Conservation (phyloP, 1,140 invertebrate genomes). For the Belonocnema kinseyi region DNA sequence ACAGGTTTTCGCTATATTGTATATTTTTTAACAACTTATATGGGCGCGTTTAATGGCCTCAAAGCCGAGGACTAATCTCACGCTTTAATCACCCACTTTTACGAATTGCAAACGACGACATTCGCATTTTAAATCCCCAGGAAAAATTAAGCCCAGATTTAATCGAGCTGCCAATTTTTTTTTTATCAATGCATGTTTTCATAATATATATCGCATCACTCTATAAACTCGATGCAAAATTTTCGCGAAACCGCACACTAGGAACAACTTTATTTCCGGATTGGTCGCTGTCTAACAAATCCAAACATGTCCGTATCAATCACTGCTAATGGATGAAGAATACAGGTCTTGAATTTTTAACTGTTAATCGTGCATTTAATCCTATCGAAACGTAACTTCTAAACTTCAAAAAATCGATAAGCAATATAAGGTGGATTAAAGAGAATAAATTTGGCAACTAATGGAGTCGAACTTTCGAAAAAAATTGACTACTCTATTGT, state of each 20-base stretch:
- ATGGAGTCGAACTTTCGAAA: no score
- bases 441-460: no score
- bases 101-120: not conserved
- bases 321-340: constrained; percentile 17
- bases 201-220: not conserved
- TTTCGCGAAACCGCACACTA: not conserved
- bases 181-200: constrained; percentile 1
- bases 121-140: not conserved
- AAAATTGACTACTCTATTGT: no score
- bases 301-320: constrained; percentile 4
- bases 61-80: not conserved
- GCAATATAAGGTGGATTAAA: no score
- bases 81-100: not conserved
- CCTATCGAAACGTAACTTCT: no score
- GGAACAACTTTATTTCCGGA: not conserved
- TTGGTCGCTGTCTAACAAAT: constrained; percentile 14
- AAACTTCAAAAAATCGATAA: no score
- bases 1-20: not conserved
- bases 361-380: not conserved
- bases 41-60: not conserved
- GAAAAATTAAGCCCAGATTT: not conserved
- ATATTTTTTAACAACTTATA: not conserved
- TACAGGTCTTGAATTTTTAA: constrained; percentile 8
- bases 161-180: not conserved
- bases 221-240: not conserved